Evolutionary conservation across 2,797 vertebrate species (phyloP), one percentile per base, ranked within the genome.

Genomic region (Atherinosoma microstoma): DNA sequence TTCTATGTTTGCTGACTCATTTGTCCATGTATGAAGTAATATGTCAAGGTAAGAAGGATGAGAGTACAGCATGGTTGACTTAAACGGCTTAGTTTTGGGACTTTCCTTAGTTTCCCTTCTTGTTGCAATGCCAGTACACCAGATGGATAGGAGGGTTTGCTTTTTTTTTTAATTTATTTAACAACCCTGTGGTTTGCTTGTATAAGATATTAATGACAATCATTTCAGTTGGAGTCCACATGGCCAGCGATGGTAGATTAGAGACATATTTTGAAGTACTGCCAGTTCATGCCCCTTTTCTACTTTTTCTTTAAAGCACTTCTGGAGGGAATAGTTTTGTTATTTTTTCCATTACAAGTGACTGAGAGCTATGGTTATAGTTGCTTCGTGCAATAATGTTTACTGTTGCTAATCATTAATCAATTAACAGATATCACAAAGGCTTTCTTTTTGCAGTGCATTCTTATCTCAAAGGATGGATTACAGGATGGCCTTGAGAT

Each of bases 81-180:
- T 34, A 30, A 34, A 47, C 11, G 16, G 56, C 47, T 3, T 24
- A 24, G 15, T 49, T 63, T 3, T 3, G 36, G 42, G 32, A 32
- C 63, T 78, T 69, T 59, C 3, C 30, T 51, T 47, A 36, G n/a
- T 47, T 49, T 51, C 30, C 10, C 27, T 66, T 59, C 70, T 49
- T 40, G 18, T 27, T 67, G 16, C 24, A 60, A n/a, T 29, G 16
- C n/a, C 30, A 76, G 22, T 57, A 32, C 8, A 80, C 45, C 67
- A 53, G 20, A 70, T 68, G 47, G 47, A 67, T 61, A 20, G 49
- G 29, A 40, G 62, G 38, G 22, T 47, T 2, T 4, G 18, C 18
- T 1, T 1, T 18, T 18, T 42, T 7, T 58, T 22, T 73, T 68
- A n/a, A n/a, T n/a, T n/a, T n/a, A n/a, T 69, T 24, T 56, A 38